phyloP scores from a whole-genome alignment of 2,113 vertebrate genomes.

The Pelecanoides urinatrix region DNA sequence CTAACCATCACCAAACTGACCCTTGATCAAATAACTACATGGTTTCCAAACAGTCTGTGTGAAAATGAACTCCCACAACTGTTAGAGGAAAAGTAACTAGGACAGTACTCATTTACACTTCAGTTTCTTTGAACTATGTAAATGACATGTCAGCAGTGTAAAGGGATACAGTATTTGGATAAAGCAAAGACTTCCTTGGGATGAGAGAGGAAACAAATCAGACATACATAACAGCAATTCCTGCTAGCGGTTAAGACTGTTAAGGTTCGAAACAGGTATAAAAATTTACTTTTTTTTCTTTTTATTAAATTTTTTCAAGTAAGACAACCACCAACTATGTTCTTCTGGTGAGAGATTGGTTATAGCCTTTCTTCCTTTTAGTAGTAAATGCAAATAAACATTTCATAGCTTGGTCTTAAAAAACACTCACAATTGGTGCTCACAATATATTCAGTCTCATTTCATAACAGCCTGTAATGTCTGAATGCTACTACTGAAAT shows the following conservation, averaged over 20 bases:
- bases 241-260: neutral
- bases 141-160: neutral
- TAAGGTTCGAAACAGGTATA: neutral
- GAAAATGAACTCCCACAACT: neutral
- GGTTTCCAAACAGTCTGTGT: neutral
- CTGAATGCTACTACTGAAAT: neutral
- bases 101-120: neutral
- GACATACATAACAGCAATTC: neutral
- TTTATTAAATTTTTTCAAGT: neutral
- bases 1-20: neutral
- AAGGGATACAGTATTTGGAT: neutral
- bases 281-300: neutral
- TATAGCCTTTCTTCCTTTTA: neutral
- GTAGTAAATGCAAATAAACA: neutral
- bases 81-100: neutral
- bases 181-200: neutral
- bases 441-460: neutral
- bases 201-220: neutral
- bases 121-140: neutral
- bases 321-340: neutral
- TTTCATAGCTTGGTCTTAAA: neutral
- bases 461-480: neutral
- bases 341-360: neutral
- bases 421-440: neutral
- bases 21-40: neutral